A percentile compares a stretch with the other conserved stretches of the same genome.
Conservation (phyloP, 2,113 vertebrate species). For the rabbit (Oryctolagus cuniculus) region mOryCun1.1 NC_091441.1:37894501-37895000, state of each 20-base stretch:
- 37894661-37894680: constrained; percentile 66
- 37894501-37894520: constrained; percentile 81
- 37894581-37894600: constrained; percentile 82
- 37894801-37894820: constrained; percentile 13
- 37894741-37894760: constrained; percentile 60
- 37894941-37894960: background rate
- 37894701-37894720: constrained; percentile 74
- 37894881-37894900: background rate
- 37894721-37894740: constrained; percentile 71
- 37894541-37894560: constrained; percentile 82
- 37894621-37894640: constrained; percentile 79
- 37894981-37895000: background rate
- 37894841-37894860: background rate
- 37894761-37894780: background rate
- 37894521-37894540: constrained; percentile 84
- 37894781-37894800: constrained; percentile 51
- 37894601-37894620: constrained; percentile 77
- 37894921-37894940: background rate
- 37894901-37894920: fast-evolving
- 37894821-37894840: background rate
- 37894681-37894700: constrained; percentile 77
- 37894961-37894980: background rate
- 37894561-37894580: constrained; percentile 80
- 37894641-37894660: constrained; percentile 80
- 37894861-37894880: background rate